Conservation (phyloP, 2,888 invertebrate species). For the Alloplasta piceator region DNA sequence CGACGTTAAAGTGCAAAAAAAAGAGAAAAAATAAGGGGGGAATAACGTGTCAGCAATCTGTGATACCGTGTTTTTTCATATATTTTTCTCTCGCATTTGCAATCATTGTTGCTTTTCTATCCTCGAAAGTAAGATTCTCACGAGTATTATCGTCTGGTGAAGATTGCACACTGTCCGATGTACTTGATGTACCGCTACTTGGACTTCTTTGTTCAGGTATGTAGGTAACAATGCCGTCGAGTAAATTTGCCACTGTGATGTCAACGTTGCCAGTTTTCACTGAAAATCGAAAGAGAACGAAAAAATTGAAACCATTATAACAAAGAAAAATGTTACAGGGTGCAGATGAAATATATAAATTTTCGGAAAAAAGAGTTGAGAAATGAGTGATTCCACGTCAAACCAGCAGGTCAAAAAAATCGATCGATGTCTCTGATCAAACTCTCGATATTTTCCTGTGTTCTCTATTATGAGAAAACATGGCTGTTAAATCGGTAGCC, state of each 20-base stretch:
- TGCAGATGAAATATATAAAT: too few species aligned
- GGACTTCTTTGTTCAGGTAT: slow-evolving; percentile 83
- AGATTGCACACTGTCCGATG: slow-evolving; percentile 70
- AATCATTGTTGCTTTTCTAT: slow-evolving; percentile 91
- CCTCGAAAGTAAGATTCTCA: slow-evolving; percentile 88
- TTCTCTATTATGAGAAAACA: too few species aligned
- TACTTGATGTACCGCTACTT: slow-evolving; percentile 61
- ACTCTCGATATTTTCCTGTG: too few species aligned
- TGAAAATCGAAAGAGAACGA: too few species aligned
- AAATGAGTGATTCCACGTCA: too few species aligned
- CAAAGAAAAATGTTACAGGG: too few species aligned
- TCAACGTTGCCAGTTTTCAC: slow-evolving; percentile 91
- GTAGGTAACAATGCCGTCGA: slow-evolving; percentile 90
- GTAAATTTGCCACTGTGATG: slow-evolving; percentile 91
- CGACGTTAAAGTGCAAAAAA: slow-evolving; percentile 59
- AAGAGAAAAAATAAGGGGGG: slow-evolving; percentile 16
- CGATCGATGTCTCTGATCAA: too few species aligned
- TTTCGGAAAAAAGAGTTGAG: too few species aligned
- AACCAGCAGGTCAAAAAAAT: too few species aligned
- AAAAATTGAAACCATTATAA: too few species aligned
- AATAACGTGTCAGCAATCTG: slow-evolving; percentile 79
- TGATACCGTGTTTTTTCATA: slow-evolving; percentile 89
- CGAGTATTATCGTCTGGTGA: slow-evolving; percentile 67
- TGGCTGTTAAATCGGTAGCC: too few species aligned
- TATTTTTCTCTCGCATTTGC: slow-evolving; percentile 91